Base-by-base conservation (phyloP, 2,113 vertebrate genomes). In the Upupa epops region DNA sequence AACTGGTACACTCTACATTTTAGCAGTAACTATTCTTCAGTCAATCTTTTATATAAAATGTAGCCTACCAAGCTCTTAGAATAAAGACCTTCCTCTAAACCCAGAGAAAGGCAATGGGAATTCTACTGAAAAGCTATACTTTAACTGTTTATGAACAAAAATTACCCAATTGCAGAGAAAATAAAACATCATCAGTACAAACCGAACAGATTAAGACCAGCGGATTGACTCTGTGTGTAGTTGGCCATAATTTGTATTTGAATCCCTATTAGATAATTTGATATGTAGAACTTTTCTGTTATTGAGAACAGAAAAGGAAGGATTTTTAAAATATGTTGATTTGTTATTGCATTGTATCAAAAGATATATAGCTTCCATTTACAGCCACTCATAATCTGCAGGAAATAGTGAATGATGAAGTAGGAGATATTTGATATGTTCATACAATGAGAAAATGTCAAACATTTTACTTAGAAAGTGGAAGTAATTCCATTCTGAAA, bases 401-500 rank as follows among this genome's bases (percentile, higher is more conserved):
- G 48, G 48, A 82, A 96, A 84, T 29, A 69, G 8, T 13, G 37
- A 40, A 49, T 59, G 54, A 75, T 87, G 59, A 82, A 75, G 74
- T 17, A 65, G n/a, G 83, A 83, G 22, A 37, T 59, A 84, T 58
- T 81, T 92, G 76, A 63, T 66, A 21, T 36, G n/a, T 59, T 80
- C 22, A 81, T 64, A 66, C 58, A 61, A 40, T 28, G 40, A 88
- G 51, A 90, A 81, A 32, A 70, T 24, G 52, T 64, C 46, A 77
- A 83, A 79, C 42, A 65, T 59, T 46, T 59, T 16, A 64, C 71
- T 93, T 55, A 60, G 40, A 79, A 92, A 90, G 81, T 49, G 66
- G 69, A 90, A 86, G 37, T 59, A 59, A 87, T 79, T 37, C 80
- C 15, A 32, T 55, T 89, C 58, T 65, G 90, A 91, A 90, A 95